Conservation (phyloP, 2,797 vertebrate genomes). For the Hyperoplus lanceolatus region DNA sequence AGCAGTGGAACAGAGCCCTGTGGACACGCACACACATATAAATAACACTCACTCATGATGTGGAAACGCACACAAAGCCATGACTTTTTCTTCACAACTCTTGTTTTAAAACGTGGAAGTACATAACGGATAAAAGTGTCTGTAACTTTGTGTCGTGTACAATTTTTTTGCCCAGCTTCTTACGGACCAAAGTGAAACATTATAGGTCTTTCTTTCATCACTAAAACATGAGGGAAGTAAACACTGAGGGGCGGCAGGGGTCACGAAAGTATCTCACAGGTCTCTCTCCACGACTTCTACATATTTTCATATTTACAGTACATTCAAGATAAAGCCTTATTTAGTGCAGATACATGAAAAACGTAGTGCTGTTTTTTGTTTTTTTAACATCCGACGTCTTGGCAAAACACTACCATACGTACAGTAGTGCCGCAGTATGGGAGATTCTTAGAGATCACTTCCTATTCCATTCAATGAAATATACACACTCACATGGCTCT, state of each 20-base stretch:
- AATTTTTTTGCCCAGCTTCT: constrained; percentile 24
- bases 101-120: constrained; percentile 53
- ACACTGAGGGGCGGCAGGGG: constrained; percentile 39
- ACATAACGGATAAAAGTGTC: constrained; percentile 43
- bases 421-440: constrained; percentile 34
- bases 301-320: constrained; percentile 79
- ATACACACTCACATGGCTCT: constrained; percentile 39
- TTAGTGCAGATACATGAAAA: constrained; percentile 80
- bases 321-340: constrained; percentile 84
- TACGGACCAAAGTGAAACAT: constrained; percentile 51
- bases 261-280: constrained; percentile 61
- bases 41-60: constrained; percentile 54
- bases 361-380: constrained; percentile 59
- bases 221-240: constrained; percentile 50
- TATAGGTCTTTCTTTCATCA: constrained; percentile 54
- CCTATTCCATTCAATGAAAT: constrained; percentile 43
- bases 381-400: constrained; percentile 56
- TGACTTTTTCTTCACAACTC: constrained; percentile 46
- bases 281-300: constrained; percentile 65
- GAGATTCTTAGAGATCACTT: constrained; percentile 25
- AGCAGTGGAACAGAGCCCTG: constrained; percentile 48
- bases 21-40: constrained; percentile 25
- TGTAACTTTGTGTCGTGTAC: constrained; percentile 34
- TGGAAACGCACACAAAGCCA: constrained; percentile 48
- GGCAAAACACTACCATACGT: constrained; percentile 33